Base-by-base conservation (phyloP, 2,797 vertebrate genomes). In the Syngnathus acus region DNA sequence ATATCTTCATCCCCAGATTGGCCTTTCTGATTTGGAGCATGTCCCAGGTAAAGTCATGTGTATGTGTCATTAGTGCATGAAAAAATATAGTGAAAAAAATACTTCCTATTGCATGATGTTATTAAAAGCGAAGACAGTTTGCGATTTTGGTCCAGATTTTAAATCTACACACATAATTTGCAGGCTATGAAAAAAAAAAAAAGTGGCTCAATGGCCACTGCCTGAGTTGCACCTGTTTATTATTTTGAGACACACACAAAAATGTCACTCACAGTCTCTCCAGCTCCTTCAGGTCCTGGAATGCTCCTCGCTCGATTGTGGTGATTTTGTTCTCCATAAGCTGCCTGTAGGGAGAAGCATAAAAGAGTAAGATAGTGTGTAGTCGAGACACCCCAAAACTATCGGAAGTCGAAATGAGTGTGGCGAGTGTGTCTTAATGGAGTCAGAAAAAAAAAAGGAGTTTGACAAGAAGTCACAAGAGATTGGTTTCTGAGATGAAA, bases 261-360 rank as follows among this genome's bases (percentile, higher is more conserved):
- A 40, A 65, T 60, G 16, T 72, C 73, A 97, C 96, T 98, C 80
- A 98, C 97, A 99, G 89, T 75, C 97, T 90, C 77, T 99, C 97
- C 55, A 99, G 92, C 87, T 98, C 95, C 78, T 96, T 98, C 80
- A 98, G 90, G 83, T 98, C 96, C 89, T 98, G 95, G 89, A 99
- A 98, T 57, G 96, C 93, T 83, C 95, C 96, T 87, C 95, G 92
- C 86, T 99, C 97, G 38, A 99, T 96, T 59, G 93, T 81, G 48
- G 91, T 96, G 84, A 99, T 96, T 86, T 95, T 97, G 86, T 99
- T 99, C 82, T 98, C 97, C 91, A 97, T 96, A 84, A 99, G 90
- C 87, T 98, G 96, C 71, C 97, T 99, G 86, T 53, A 70, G 82
- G 32, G 73, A 83, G 59, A 80, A 62, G 78, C 60, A 78, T 62